Evolutionary conservation across 37 sponge, comb jelly and placozoan species (phyloP).

Genomic region (Trichoplax adhaerens): DNA sequence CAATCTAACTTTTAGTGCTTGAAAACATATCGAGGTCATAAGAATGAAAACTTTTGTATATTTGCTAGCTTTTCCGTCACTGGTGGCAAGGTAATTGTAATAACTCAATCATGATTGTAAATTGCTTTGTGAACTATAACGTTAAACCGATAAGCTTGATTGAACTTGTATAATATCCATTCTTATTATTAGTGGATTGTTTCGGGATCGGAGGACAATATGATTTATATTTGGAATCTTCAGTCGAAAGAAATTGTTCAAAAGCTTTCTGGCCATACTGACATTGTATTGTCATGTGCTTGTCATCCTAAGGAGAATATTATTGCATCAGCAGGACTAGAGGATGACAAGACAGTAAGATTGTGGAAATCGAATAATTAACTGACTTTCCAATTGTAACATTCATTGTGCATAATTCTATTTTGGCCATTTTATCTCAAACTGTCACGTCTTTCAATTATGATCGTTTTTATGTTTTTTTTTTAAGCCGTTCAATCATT

Average conservation of each 20-base stretch:
- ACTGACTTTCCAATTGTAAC: neutral
- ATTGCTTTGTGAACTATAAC: too few relatives aligned
- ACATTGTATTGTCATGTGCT: constrained; percentile 79
- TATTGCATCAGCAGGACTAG: constrained; percentile 78
- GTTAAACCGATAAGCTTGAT: too few relatives aligned
- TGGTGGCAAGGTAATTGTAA: constrained; percentile 60
- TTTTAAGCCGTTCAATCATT: too few relatives aligned
- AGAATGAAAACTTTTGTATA: constrained; percentile 89
- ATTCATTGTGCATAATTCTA: too few relatives aligned
- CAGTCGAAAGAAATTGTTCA: constrained; percentile 95
- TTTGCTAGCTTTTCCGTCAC: constrained; percentile 97
- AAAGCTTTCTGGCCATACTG: constrained; percentile 83
- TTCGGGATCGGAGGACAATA: constrained; percentile 86
- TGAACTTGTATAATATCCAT: too few relatives aligned
- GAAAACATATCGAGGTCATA: constrained; percentile 88
- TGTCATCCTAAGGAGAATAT: constrained; percentile 97
- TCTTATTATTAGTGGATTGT: constrained; percentile 71
- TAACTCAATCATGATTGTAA: too few relatives aligned
- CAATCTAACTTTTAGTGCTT: constrained; percentile 26
- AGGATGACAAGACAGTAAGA: constrained; percentile 89
- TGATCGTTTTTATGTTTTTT: too few relatives aligned
- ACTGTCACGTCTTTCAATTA: too few relatives aligned
- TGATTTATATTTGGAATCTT: constrained; percentile 93
- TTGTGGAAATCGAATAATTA: constrained; percentile 73
- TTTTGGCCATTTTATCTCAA: too few relatives aligned